Conservation (phyloP, 2,113 vertebrate species). For the Pseudorasbora parva region DNA sequence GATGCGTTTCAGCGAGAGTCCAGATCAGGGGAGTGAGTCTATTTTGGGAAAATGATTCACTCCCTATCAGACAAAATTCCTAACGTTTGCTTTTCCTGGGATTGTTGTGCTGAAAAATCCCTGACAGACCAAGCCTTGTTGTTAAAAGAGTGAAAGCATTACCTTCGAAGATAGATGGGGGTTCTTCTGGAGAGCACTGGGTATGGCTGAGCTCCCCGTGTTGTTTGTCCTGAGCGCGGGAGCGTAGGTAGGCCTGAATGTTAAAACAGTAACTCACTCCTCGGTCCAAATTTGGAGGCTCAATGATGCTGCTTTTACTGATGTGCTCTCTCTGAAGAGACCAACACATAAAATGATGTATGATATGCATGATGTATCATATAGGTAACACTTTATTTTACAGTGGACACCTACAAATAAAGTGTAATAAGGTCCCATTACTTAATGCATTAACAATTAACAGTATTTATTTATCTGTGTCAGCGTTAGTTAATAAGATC, state of each 20-base stretch:
- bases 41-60: conserved; percentile 23
- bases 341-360: neutral
- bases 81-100: neutral
- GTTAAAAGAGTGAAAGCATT: neutral
- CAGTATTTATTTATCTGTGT: no score
- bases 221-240: conserved; percentile 69
- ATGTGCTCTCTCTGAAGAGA: conserved; percentile 76
- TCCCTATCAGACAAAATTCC: neutral
- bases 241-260: conserved; percentile 77
- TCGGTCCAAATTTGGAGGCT: conserved; percentile 72
- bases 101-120: neutral
- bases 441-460: no score
- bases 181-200: conserved; percentile 65
- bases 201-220: conserved; percentile 73
- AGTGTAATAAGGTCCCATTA: no score
- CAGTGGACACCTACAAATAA: no score
- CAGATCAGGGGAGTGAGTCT: conserved; percentile 4
- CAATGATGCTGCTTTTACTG: conserved; percentile 69
- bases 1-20: neutral
- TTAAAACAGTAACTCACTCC: conserved; percentile 86
- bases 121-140: neutral
- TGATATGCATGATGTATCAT: neutral
- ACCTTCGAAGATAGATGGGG: conserved; percentile 58
- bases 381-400: no score
- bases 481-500: no score